Evolutionary conservation across 2,888 invertebrate species (phyloP).

Genomic region (Silvanus unidentatus): DNA sequence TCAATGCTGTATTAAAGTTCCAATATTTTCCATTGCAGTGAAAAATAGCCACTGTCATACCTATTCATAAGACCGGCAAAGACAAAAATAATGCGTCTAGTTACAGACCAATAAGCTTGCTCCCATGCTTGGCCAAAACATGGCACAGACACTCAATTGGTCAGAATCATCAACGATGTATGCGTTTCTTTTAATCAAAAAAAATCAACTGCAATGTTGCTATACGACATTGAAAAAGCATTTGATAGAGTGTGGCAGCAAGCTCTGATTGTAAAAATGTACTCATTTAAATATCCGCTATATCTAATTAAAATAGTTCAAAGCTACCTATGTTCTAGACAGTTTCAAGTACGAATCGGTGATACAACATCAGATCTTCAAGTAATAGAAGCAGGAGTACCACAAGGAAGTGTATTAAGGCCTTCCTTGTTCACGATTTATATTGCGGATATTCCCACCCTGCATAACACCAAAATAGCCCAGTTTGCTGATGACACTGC

Average conservation of each 20-base stretch:
- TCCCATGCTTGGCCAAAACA: slow-evolving; percentile 19
- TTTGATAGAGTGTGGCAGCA: slow-evolving; percentile 21
- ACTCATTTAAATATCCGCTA: slow-evolving; percentile 16
- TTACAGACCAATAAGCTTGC: slow-evolving; percentile 20
- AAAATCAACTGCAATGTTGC: slow-evolving; percentile 24
- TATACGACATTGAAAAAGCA: too few relatives aligned
- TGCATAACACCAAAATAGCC: too few relatives aligned
- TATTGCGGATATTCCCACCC: too few relatives aligned
- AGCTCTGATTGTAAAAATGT: slow-evolving; percentile 26
- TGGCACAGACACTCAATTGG: slow-evolving; percentile 27
- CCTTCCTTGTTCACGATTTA: slow-evolving; percentile 13
- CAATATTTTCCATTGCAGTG: slow-evolving; percentile 20
- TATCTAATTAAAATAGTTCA: slow-evolving; percentile 15
- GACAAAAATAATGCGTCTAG: slow-evolving; percentile 3
- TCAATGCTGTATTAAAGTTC: background rate
- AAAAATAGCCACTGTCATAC: slow-evolving; percentile 22
- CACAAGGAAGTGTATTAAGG: slow-evolving; percentile 21
- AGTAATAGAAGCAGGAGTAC: slow-evolving; percentile 27
- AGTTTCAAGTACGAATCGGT: too few relatives aligned
- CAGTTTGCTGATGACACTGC: too few relatives aligned
- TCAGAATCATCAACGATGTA: slow-evolving; percentile 23
- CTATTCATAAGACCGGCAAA: slow-evolving; percentile 21
- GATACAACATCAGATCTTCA: slow-evolving; percentile 11
- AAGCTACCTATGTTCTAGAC: too few relatives aligned
- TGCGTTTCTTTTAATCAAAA: slow-evolving; percentile 21